Percentiles rank a stretch among this genome's conserved stretches.
These are phyloP conservation scores for Aselliscus stoliczkanus DNA, from an alignment of 2,797 vertebrate genomes.

Conservation along the genomic window DNA sequence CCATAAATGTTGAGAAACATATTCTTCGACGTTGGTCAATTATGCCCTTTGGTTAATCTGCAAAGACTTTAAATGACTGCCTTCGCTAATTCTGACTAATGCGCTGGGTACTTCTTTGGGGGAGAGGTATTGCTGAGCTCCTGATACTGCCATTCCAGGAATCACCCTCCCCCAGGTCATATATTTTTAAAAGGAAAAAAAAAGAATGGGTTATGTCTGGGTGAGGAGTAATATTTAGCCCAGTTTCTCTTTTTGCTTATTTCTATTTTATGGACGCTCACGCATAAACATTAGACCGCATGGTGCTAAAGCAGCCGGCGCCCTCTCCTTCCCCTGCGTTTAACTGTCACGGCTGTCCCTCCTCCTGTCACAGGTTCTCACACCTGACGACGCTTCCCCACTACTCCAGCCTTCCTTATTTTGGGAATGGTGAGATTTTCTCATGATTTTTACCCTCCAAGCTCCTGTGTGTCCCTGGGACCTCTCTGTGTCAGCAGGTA, in stretches of 20 bases:
- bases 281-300: neutral
- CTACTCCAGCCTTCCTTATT: neutral
- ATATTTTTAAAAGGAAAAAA: neutral
- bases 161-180: neutral
- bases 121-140: neutral
- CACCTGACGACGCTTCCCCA: neutral
- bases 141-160: too few relatives aligned
- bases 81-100: neutral
- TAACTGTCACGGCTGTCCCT: neutral
- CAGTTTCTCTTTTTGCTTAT: neutral
- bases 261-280: neutral
- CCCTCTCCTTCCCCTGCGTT: fast-evolving
- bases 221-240: neutral
- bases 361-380: neutral
- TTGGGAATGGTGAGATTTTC: neutral
- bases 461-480: neutral
- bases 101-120: too few relatives aligned
- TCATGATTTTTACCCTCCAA: neutral
- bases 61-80: neutral
- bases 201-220: neutral
- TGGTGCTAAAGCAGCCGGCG: neutral
- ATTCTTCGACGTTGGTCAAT: neutral
- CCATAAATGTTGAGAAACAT: neutral
- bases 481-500: neutral
- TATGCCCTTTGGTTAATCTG: neutral